Conservation (phyloP, 2,113 vertebrate species). For the Gavialis gangeticus region DNA sequence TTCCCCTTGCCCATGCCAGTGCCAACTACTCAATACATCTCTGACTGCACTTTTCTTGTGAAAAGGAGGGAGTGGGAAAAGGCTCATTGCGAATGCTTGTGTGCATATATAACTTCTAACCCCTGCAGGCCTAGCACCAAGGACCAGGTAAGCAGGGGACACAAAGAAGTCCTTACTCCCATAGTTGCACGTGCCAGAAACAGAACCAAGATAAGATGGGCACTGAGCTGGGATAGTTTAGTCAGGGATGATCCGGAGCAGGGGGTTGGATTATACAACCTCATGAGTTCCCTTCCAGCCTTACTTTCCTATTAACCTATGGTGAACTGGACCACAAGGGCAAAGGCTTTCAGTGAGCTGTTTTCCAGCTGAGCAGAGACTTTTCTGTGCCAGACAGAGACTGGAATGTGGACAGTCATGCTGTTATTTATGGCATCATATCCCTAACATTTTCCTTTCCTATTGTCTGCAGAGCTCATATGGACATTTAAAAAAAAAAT, state of each 20-base stretch:
- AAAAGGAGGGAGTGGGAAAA: fast-evolving
- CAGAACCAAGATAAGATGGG: not conserved
- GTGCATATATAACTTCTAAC: not conserved
- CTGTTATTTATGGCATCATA: constrained; percentile 6
- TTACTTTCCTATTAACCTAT: too few species aligned
- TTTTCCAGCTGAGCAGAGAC: not conserved
- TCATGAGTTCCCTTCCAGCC: too few species aligned
- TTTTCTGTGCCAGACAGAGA: not conserved
- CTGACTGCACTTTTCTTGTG: too few species aligned
- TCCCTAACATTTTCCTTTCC: constrained; percentile 9
- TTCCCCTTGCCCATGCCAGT: not conserved
- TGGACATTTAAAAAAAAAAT: not conserved
- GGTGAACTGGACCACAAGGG: not conserved
- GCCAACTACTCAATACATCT: not conserved
- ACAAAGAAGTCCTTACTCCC: not conserved
- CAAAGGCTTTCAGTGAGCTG: not conserved
- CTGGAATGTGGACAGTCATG: not conserved
- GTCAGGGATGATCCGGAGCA: not conserved
- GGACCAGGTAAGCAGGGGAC: not conserved
- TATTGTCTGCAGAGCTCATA: constrained; percentile 17
- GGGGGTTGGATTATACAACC: not conserved
- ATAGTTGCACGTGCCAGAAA: not conserved
- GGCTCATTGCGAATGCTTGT: not conserved
- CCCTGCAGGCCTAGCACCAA: not conserved
- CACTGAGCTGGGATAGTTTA: not conserved